Evolutionary conservation across 2,797 vertebrate species (phyloP).

Genomic region (Heteromormyrus szaboi): DNA sequence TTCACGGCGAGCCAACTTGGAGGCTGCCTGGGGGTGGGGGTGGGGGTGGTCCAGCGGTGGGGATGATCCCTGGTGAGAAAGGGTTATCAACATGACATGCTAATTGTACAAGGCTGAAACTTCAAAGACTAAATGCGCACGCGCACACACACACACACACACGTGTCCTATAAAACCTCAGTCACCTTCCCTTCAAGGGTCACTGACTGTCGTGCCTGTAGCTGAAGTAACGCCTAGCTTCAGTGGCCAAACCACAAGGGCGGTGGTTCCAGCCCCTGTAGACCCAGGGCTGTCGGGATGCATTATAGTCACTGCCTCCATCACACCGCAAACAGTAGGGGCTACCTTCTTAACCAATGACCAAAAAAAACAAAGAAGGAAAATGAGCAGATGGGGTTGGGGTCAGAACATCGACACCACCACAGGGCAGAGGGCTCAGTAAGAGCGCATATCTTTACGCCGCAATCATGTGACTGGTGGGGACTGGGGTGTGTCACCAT

Average conservation of each 20-base stretch:
- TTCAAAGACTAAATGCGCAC: conserved; percentile 12
- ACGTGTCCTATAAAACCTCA: not conserved
- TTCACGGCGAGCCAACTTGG: not conserved
- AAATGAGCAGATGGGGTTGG: not conserved
- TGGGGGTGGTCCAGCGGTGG: not conserved
- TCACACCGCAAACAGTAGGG: not conserved
- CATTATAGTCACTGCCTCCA: not conserved
- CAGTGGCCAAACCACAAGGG: not conserved
- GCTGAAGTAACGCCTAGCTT: not conserved
- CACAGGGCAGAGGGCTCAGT: not conserved
- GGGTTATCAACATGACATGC: not conserved
- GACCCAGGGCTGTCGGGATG: not conserved
- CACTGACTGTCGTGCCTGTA: not conserved
- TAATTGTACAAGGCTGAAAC: not conserved
- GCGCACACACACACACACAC: conserved; percentile 17
- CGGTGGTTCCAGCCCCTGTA: no score
- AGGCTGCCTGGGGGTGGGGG: not conserved
- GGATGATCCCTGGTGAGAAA: not conserved
- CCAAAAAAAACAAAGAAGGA: not conserved
- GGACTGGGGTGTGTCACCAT: not conserved
- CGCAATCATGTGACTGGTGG: not conserved
- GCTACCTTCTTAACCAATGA: not conserved
- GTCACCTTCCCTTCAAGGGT: not conserved
- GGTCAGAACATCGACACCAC: not conserved
- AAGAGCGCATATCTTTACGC: not conserved